A percentile compares a stretch with the other conserved stretches of the same genome.
Conservation (phyloP, 2,797 vertebrate species). For the Octomys mimax region DNA sequence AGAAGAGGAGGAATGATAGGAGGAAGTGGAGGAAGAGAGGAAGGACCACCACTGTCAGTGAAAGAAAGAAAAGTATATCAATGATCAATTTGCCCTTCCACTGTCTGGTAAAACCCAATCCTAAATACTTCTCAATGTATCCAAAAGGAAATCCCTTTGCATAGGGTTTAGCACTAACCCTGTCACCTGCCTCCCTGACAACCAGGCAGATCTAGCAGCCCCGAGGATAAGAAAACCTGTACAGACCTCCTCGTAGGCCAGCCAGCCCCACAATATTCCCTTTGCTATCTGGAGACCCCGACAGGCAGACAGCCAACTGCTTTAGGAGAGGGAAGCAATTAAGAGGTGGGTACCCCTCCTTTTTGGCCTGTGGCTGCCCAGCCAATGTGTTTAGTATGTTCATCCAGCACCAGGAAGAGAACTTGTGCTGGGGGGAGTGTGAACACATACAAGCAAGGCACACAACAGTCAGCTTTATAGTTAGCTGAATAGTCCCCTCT, state of each 20-base stretch:
- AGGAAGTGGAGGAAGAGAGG: neutral
- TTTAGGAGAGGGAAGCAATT: slow-evolving; percentile 81
- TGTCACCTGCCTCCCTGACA: neutral
- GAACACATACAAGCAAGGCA: slow-evolving; percentile 80
- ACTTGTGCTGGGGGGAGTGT: slow-evolving; percentile 70
- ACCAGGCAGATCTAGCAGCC: neutral
- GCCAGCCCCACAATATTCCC: neutral
- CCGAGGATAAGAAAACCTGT: neutral
- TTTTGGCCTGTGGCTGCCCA: slow-evolving; percentile 81
- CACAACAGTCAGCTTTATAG: slow-evolving; percentile 86
- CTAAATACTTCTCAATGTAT: slow-evolving; percentile 48
- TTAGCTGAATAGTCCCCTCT: slow-evolving; percentile 83
- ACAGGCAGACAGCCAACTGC: slow-evolving; percentile 62
- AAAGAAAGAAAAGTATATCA: neutral
- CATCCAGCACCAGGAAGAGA: slow-evolving; percentile 83
- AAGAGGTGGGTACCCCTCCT: slow-evolving; percentile 78
- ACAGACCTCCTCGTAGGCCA: neutral
- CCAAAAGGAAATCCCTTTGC: slow-evolving; percentile 47
- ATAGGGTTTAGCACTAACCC: neutral
- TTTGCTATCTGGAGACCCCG: neutral
- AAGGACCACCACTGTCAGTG: neutral
- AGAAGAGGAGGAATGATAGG: no score
- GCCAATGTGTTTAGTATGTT: slow-evolving; percentile 86
- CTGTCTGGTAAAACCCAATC: neutral
- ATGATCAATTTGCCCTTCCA: neutral